These are phyloP conservation scores for Salvelinus sp. DNA, from an alignment of 2,113 vertebrate genomes.

Conservation along the genomic window DNA sequence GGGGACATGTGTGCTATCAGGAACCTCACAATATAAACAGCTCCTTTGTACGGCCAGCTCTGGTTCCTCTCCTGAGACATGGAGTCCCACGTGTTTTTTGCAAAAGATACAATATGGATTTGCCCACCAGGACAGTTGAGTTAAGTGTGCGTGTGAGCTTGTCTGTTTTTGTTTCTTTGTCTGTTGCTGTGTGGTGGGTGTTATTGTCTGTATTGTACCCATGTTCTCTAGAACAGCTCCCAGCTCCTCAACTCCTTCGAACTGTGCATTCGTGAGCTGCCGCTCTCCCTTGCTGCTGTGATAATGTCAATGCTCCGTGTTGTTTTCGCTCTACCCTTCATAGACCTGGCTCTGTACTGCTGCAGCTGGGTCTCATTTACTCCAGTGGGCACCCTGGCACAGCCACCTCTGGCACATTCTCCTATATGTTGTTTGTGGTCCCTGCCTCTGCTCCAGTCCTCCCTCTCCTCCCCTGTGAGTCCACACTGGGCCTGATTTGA, in stretches of 20 bases:
- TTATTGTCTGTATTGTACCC: neutral
- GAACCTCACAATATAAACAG: neutral
- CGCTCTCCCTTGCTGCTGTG: too few species aligned
- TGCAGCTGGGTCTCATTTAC: constrained; percentile 29
- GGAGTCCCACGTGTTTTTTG: neutral
- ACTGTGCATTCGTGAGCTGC: too few species aligned
- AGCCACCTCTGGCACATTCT: constrained; percentile 14
- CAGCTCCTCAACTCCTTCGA: too few species aligned
- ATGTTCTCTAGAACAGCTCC: neutral
- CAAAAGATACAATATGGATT: too few species aligned
- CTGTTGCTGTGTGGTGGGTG: neutral
- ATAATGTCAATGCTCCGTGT: too few species aligned
- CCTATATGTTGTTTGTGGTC: constrained; percentile 10
- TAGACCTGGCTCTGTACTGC: constrained; percentile 3
- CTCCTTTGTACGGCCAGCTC: too few species aligned
- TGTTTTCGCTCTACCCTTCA: too few species aligned
- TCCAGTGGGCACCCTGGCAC: constrained; percentile 2
- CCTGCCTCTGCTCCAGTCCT: too few species aligned
- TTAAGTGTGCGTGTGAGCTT: neutral
- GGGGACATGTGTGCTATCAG: neutral
- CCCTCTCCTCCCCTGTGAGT: constrained; percentile 5
- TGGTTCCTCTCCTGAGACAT: too few species aligned
- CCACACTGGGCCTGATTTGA: constrained; percentile 29
- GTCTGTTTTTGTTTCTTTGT: constrained; percentile 8
- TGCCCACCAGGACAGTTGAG: neutral